Evolutionary conservation across 2,888 invertebrate genomes (phyloP).

Genomic region (Griposia aprilina): DNA sequence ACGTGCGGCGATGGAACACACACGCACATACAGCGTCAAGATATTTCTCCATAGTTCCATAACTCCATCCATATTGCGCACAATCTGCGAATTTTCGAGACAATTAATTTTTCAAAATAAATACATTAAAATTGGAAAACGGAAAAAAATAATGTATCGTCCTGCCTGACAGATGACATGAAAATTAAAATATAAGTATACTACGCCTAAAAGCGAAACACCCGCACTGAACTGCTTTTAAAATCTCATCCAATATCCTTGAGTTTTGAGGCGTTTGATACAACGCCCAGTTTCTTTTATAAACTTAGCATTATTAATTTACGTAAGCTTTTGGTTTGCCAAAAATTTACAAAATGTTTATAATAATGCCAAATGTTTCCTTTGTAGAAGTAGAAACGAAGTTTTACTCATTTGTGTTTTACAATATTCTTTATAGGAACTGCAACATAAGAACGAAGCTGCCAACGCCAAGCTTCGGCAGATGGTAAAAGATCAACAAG

Average conservation of each 20-base stretch:
- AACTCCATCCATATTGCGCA: too few relatives aligned
- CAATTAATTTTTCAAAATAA: too few relatives aligned
- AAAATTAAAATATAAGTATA: not conserved
- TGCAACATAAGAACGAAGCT: slow-evolving; percentile 99
- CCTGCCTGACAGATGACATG: too few relatives aligned
- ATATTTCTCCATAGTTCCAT: too few relatives aligned
- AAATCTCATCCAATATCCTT: not conserved
- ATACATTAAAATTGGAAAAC: too few relatives aligned
- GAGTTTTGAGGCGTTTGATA: not conserved
- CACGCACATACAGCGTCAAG: too few relatives aligned
- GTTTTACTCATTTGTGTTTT: not conserved
- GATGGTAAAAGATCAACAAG: slow-evolving; percentile 99
- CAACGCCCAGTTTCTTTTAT: not conserved
- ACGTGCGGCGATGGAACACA: too few relatives aligned
- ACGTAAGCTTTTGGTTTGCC: not conserved
- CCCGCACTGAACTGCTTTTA: too few relatives aligned
- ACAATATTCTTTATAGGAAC: slow-evolving; percentile 88
- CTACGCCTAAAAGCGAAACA: not conserved
- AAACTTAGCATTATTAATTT: not conserved
- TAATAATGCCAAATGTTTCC: not conserved
- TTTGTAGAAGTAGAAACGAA: not conserved
- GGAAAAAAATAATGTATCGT: too few relatives aligned
- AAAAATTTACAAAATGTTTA: not conserved
- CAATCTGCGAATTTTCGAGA: too few relatives aligned
- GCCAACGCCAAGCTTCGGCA: slow-evolving; percentile 99